Evolutionary conservation across 2,888 invertebrate species (phyloP), one percentile per base, ranked within the genome.

Genomic region (Arrhopalites spinosus): DNA sequence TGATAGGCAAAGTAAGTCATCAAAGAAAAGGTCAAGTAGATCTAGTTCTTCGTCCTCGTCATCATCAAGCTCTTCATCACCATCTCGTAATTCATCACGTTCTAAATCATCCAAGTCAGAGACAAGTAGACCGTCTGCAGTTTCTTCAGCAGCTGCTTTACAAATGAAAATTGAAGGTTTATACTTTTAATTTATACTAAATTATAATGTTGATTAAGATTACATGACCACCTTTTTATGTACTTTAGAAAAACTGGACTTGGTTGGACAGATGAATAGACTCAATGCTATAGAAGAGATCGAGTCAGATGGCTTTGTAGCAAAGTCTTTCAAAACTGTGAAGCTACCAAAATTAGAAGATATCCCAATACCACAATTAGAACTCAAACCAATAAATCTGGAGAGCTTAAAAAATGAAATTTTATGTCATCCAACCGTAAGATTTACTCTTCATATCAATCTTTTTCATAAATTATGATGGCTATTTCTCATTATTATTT

Each of bases 211-310:
- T 53, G 25, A 36, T 36, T 72, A 36, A n/a, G 63, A 23, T 25
- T 53, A 50, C 2, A 29, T 29, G 7, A 11, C 2, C n/a, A 43
- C 17, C 56, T 53, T 11, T 30, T 27, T 30, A 66, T 75, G 15
- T 61, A n/a, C n/a, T n/a, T n/a, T n/a, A 82, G 82, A 78, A 78
- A 82, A 81, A 77, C 63, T 82, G 63, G 82, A 81, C 69, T 61
- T 82, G 0, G 71, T 79, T 2, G 61, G 75, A 1, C 82, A 82
- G 73, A 74, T 82, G 2, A 77, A 78, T 61, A 75, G 82, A 27
- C 53, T 78, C 17, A 77, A 79, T 67, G 81, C 81, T 3, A 79
- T 82, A 50, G 81, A 82, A 36, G 80, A 80, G 23, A 80, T 82
- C 25, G 82, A 82, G 50, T 75, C 71, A 2, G 81, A 80, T 47